Evolutionary conservation across 2,888 invertebrate genomes (phyloP), one percentile per base, ranked within the genome.

Genomic region (Heliconius ethilla): DNA sequence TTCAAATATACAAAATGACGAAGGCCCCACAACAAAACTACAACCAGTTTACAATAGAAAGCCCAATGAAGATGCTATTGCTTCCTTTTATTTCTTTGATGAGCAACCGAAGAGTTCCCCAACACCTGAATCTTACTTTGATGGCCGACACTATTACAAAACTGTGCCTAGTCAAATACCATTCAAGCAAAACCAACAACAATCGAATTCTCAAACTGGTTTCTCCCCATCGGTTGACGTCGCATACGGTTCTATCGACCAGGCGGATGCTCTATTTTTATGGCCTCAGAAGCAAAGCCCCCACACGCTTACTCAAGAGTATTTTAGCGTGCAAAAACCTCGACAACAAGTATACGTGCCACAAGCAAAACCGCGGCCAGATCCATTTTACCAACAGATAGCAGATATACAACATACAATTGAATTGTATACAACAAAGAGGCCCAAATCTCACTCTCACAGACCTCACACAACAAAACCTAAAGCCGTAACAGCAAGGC

Each of bases 61-160:
- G 84, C 91, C 92, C 63, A 91, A 89, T 82, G 90, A 92, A 80
- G 93, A 94, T 83, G 91, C 92, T 66, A 88, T 95, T 75, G 95
- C 96, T 1, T 96, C 96, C 11, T 96, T 96, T 88, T 97, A 95
- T 84, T 97, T 96, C 85, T 96, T 96, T 83, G 96, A 96, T 80
- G 96, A 96, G 85, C 94, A 95, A 82, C 92, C 94, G 1, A 92
- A 93, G 83, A 93, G 95, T 15, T 95, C 96, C 33, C 95, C 96
- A 18, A 90, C 95, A 40, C 95, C 96, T 1, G 92, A 95, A 75
- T 90, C 94, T 2, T 94, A 88, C 84, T 94, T 90, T 82, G 94
- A 94, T 80, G 93, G 93, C 63, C 89, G 92, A 79, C 92, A 94
- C 83, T 94, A 92, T 81, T 94, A 93, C 82, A 92, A 93, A 83